A percentile compares a stretch with the other conserved stretches of the same genome.
Evolutionary conservation across 2,113 vertebrate genomes (phyloP).

Genomic region (Zapornia atra): DNA sequence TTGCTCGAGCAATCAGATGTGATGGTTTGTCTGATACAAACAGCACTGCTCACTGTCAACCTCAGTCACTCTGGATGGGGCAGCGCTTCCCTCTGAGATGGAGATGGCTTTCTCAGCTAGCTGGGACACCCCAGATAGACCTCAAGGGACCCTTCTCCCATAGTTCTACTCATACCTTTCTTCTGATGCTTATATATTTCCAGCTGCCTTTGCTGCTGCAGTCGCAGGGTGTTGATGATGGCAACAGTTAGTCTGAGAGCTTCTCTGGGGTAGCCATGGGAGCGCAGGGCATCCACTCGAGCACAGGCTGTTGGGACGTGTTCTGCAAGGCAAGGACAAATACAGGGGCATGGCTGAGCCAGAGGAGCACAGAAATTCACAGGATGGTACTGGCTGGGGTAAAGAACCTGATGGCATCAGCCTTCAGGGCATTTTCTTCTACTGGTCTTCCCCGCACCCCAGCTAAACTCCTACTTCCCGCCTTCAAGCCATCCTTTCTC

Average conservation of each 20-base stretch:
- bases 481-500: neutral
- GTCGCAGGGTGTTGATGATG: conserved; percentile 94
- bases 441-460: neutral
- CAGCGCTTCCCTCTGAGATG: neutral
- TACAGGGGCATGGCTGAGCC: neutral
- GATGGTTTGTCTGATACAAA: neutral
- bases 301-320: conserved; percentile 97
- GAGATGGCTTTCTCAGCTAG: neutral
- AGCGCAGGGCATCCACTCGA: conserved; percentile 94
- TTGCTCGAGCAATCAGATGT: neutral
- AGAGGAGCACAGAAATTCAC: neutral
- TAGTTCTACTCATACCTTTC: conserved; percentile 84
- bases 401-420: neutral
- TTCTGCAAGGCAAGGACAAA: conserved; percentile 78
- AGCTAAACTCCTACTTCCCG: neutral
- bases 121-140: neutral
- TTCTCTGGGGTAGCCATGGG: conserved; percentile 96
- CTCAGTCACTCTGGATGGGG: neutral
- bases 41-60: rapidly evolving
- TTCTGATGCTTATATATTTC: conserved; percentile 99
- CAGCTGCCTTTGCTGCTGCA: conserved; percentile 95
- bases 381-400: neutral
- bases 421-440: neutral
- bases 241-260: conserved; percentile 94
- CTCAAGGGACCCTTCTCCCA: neutral